Percentiles rank a stretch among this genome's conserved stretches.
phyloP scores from a whole-genome alignment of 2,888 invertebrate genomes.

The Smittia aterrima region DNA sequence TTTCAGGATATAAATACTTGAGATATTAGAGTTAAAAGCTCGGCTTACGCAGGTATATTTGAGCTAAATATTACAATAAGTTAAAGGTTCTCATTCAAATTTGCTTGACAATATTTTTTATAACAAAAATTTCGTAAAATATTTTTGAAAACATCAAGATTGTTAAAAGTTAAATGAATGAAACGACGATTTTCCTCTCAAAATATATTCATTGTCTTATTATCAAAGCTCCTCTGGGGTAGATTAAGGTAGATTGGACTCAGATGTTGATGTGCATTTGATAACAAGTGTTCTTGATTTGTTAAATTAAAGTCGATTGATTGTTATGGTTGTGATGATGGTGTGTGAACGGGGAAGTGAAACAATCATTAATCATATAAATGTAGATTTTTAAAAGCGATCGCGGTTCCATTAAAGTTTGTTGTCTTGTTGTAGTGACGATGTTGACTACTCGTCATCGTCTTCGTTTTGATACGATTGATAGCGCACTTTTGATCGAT shows the following conservation, averaged over 20 bases:
- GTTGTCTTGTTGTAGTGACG: conserved; percentile 18
- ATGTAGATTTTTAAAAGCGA: conserved; percentile 29
- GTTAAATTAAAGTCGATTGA: too few relatives aligned
- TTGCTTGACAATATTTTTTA: too few relatives aligned
- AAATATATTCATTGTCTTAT: too few relatives aligned
- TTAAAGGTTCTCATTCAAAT: neutral
- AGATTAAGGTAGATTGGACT: too few relatives aligned
- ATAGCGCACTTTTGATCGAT: conserved; percentile 90
- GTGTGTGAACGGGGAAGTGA: neutral
- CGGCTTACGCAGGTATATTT: conserved; percentile 23
- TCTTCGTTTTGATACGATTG: conserved; percentile 94
- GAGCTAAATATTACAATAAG: conserved; percentile 32
- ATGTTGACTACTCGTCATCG: conserved; percentile 65
- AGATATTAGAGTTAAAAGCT: conserved; percentile 32
- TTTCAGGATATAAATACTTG: neutral
- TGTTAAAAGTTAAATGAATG: too few relatives aligned
- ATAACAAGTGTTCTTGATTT: conserved; percentile 6
- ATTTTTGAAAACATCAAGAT: too few relatives aligned
- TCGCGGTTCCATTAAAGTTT: conserved; percentile 13
- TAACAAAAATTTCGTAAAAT: too few relatives aligned
- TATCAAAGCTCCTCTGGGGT: too few relatives aligned
- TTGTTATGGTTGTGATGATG: neutral
- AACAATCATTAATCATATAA: conserved; percentile 23
- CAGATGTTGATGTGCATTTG: neutral
- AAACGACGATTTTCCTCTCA: too few relatives aligned